Percentiles rank a stretch among this genome's conserved stretches.
Conservation (phyloP, 2,888 invertebrate species). For the Heterodera filipjevi region DNA sequence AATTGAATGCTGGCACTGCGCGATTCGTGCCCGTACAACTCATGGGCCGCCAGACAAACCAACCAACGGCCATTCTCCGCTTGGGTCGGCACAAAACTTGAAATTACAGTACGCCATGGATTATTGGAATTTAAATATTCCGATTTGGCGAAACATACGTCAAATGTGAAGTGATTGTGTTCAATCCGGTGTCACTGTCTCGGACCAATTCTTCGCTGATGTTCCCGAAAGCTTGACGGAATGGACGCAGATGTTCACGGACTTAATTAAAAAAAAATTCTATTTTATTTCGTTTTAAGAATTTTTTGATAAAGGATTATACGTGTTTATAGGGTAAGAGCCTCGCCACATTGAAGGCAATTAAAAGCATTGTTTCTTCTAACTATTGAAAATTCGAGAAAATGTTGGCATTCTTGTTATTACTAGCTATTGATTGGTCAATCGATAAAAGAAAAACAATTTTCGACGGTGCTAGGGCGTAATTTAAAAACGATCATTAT, state of each 20-base stretch:
- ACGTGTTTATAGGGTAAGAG: no score
- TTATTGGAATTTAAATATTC: background rate
- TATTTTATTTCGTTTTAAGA: background rate
- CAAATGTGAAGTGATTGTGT: constrained; percentile 49
- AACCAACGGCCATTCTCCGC: constrained; percentile 43
- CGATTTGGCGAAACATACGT: constrained; percentile 33
- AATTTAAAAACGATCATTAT: no score
- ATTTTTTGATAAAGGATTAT: background rate
- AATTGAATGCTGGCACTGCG: constrained; percentile 45
- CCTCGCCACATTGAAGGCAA: no score
- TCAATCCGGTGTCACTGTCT: constrained; percentile 44
- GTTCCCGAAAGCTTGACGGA: constrained; percentile 25
- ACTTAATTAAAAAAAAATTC: background rate
- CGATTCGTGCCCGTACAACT: constrained; percentile 50
- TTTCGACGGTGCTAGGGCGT: no score
- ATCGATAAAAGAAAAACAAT: no score
- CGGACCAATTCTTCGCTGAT: constrained; percentile 25
- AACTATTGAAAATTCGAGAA: no score
- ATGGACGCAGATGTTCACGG: constrained; percentile 13
- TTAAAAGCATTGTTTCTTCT: no score
- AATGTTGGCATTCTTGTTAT: no score
- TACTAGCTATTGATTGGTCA: no score
- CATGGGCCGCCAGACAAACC: constrained; percentile 46
- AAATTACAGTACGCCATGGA: background rate
- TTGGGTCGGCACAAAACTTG: constrained; percentile 38